Evolutionary conservation across 37 sponge, comb jelly and placozoan species (phyloP), one percentile per base, ranked within the genome.

Genomic region (Hormiphora californensis): DNA sequence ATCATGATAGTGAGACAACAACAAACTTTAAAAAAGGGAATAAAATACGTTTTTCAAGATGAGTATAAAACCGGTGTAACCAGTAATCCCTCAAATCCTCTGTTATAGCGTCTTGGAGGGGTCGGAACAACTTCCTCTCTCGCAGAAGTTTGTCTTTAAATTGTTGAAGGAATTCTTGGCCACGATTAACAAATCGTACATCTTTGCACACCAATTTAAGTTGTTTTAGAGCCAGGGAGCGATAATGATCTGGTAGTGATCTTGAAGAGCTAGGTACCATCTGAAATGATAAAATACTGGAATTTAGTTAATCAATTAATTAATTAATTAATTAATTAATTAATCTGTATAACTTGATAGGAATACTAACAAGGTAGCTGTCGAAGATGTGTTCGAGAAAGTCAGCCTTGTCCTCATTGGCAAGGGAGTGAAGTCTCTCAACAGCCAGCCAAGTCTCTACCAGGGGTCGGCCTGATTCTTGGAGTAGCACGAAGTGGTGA

Each of bases 61-160:
- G 28, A 15, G 46, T 28, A 40, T 41, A 73, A 30, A 43, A 73
- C 43, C 38, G 35, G 15, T 27, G 35, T 4, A 73, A 30, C 81
- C 81, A 73, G 23, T 73, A 73, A 73, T 22, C 9, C 8, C 44
- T 33, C 81, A 73, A 11, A 73, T 73, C 81, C n/a, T 40, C 28
- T 27, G 81, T 41, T 21, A 73, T 1, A 8, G 4, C 35, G n/a
- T 33, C 81, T 41, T 73, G 81, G 19, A 73, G 38, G 4, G 32
- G 32, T 40, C 81, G 12, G 25, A 73, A 41, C 41, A 73, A 17
- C 8, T 46, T 43, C 38, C 43, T 73, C 46, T 73, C 81, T 40
- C 81, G 9, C 8, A 73, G 38, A 11, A 73, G 81, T 41, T 73
- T 73, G 81, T 73, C 81, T 30, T 73, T 73, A 12, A 73, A 40